A percentile compares a stretch with the other conserved stretches of the same genome.
Evolutionary conservation across 2,113 vertebrate genomes (phyloP).

Genomic region (Lichenostomus cassidix): DNA sequence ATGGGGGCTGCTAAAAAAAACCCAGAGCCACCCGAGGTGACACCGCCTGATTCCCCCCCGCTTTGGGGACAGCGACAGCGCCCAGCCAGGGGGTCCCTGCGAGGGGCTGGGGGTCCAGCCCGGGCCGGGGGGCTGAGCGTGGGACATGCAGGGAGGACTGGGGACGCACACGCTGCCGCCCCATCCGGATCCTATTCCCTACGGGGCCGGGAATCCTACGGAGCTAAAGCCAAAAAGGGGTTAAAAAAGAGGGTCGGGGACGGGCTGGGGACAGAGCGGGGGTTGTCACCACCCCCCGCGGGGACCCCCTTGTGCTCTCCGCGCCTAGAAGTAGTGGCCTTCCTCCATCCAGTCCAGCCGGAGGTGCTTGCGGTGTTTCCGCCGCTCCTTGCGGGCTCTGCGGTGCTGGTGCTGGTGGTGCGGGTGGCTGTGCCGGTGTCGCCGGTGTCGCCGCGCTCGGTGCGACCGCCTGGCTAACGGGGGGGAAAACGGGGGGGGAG

Average conservation of each 20-base stretch:
- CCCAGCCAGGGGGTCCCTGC: background rate
- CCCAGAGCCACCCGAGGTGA: background rate
- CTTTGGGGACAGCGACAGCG: background rate
- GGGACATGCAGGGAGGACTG: conserved; percentile 27
- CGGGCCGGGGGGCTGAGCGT: background rate
- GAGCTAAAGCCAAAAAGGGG: background rate
- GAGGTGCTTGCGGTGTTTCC: conserved; percentile 80
- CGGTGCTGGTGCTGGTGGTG: conserved; percentile 85
- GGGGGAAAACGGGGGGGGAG: background rate
- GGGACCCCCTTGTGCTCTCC: too few relatives aligned
- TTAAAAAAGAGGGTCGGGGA: too few relatives aligned
- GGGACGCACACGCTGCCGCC: conserved; percentile 13
- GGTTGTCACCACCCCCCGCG: too few relatives aligned
- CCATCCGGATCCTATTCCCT: conserved; percentile 18
- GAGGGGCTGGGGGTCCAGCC: background rate
- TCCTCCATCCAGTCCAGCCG: conserved; percentile 66
- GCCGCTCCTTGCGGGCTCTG: conserved; percentile 85
- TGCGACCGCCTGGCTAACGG: conserved; percentile 85
- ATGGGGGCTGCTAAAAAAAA: background rate
- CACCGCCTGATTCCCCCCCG: background rate
- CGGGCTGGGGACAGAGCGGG: too few relatives aligned
- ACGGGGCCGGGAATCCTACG: conserved; percentile 8
- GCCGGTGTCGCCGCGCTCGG: conserved; percentile 86
- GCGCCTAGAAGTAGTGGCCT: conserved; percentile 62
- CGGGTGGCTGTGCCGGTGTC: conserved; percentile 81